Evolutionary conservation across 2,113 vertebrate genomes (phyloP), one percentile per base, ranked within the genome.

Genomic region (Butastur rufipennis): DNA sequence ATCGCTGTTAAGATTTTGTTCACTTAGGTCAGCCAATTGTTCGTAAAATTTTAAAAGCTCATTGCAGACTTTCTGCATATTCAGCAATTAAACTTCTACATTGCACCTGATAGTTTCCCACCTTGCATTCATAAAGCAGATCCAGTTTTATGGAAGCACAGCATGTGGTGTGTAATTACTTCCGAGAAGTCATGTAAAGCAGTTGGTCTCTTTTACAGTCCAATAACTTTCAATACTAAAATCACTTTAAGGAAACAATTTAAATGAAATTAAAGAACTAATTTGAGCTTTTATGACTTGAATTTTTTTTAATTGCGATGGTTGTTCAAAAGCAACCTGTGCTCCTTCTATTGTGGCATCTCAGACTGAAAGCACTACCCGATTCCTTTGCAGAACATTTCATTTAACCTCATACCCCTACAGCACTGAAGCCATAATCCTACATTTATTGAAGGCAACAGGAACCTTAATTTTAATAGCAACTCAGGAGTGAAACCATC

Each of bases 191-290:
- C 94, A 91, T 29, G 61, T 25, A 75, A 81, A 91, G 73, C 94
- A 94, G 61, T 92, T 59, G 67, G 86, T 95, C 86, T 92, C 88
- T 84, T 95, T 96, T 80, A 94, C 91, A 95, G 83, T 62, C 94
- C 88, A 94, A 9, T 87, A 85, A 96, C 56, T 97, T 95, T 26
- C 96, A 91, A 91, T 91, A 58, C 95, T 50, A 91, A 93, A 96
- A 95, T 70, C 53, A 25, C 89, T 87, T 92, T 74, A 87, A 92
- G 66, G 81, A 93, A 96, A 87, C 62, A n/a, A 42, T 90, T 94
- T 62, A 93, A 92, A 84, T 68, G 84, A 96, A 91, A 93, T 75
- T 81, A 86, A 94, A 88, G 71, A 90, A 87, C 25, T 80, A 81
- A 25, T 85, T 2, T 88, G 74, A 93, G 75, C 56, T 86, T 80